Evolutionary conservation across 2,113 vertebrate species (phyloP).

Genomic region (Bos indicus): DNA sequence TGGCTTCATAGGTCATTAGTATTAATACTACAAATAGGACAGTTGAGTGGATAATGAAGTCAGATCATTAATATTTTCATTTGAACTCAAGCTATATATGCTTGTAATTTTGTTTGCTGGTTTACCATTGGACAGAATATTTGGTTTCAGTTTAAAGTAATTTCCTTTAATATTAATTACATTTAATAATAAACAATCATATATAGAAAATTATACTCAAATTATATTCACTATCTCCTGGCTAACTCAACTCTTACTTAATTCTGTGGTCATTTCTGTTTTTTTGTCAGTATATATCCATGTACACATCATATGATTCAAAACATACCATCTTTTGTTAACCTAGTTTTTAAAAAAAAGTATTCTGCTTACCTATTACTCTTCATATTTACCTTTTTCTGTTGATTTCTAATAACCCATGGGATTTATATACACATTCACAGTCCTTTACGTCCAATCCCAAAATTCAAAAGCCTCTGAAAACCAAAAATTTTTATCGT

Average conservation of each 20-base stretch:
- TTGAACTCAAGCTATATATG: conserved; percentile 3
- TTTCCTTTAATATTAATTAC: background rate
- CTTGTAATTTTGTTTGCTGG: conserved; percentile 31
- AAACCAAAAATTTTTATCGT: background rate
- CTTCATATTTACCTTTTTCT: conserved; percentile 7
- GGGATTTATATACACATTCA: background rate
- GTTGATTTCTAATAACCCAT: background rate
- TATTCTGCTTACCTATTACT: background rate
- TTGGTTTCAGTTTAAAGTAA: conserved; percentile 32
- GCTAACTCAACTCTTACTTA: background rate
- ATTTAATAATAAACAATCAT: conserved; percentile 7
- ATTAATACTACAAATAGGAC: background rate
- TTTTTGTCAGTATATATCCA: background rate
- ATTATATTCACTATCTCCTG: background rate
- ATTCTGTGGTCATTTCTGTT: background rate
- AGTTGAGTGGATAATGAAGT: conserved; percentile 34
- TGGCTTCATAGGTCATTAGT: conserved; percentile 18
- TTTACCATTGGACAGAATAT: background rate
- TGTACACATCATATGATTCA: background rate
- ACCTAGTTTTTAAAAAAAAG: background rate
- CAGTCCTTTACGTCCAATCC: background rate
- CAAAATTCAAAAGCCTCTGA: background rate
- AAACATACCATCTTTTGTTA: background rate
- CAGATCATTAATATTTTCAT: conserved; percentile 19
- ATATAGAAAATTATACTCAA: conserved; percentile 18